Base-by-base conservation (phyloP, 2,113 vertebrate species). In the Heloderma charlesbogerti region DNA sequence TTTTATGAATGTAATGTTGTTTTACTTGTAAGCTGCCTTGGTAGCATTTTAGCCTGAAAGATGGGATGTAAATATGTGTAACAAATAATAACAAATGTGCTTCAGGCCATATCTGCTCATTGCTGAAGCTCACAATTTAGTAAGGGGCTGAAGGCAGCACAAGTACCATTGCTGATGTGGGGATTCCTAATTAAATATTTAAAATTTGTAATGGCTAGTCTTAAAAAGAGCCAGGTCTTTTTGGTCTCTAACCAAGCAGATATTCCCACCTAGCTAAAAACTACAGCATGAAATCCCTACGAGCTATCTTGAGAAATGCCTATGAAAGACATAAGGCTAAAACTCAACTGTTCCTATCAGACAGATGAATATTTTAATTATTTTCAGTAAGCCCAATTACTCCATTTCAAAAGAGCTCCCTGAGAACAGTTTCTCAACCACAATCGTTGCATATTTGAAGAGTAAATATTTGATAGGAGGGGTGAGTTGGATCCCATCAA, bases 401-500 rank as follows among this genome's bases (percentile, higher is more conserved):
- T n/a, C 71, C 25, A 85, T 86, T 86, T 90, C 48, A 37, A 86
- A 54, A 79, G n/a, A 67, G 43, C 63, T 86, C 75, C 31, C 27
- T 84, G 88, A 84, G 84, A 89, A 74, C n/a, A 84, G n/a, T 83
- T 83, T 72, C 66, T 89, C n/a, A 15, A 6, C 3, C 48, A 34
- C n/a, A 43, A 79, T 79, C 45, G 51, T 18, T 54, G 40, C 66
- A 20, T 34, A 37, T 85, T 79, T 90, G 45, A 78, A 54, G 63
- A 86, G 83, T 86, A 90, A 90, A 90, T 90, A 90, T 86, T 90
- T 90, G 89, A 86, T 40, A 90, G 83, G 74, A 78, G 63, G 60
- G 27, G 34, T 81, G 63, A 71, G 40, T n/a, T 82, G 51, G 48
- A 57, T 37, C n/a, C 43, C 34, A 67, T 86, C 74, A 90, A 79